phyloP scores from a whole-genome alignment of 2,888 invertebrate genomes.

The Subacronicta megacephala region DNA sequence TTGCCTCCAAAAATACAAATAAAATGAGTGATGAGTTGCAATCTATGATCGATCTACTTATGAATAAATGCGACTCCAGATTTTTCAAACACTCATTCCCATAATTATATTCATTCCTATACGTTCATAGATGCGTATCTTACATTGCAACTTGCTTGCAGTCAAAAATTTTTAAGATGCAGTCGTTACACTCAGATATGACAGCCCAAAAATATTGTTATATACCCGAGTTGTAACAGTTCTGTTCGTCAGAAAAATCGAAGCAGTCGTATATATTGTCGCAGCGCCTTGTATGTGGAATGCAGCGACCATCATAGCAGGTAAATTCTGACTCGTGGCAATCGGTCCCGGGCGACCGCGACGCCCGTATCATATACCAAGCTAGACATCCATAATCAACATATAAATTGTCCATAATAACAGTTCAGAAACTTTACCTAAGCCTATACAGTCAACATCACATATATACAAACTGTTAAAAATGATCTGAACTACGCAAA shows the following conservation, averaged over 20 bases:
- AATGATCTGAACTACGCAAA: too few relatives aligned
- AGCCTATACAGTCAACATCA: too few relatives aligned
- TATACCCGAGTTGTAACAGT: constrained; percentile 91
- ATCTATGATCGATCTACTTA: too few relatives aligned
- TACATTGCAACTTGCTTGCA: too few relatives aligned
- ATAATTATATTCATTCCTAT: too few relatives aligned
- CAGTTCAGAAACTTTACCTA: neutral
- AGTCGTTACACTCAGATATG: constrained; percentile 44
- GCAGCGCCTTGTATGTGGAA: constrained; percentile 94
- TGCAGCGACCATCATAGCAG: constrained; percentile 94
- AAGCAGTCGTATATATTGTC: constrained; percentile 97
- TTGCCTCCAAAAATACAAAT: too few relatives aligned
- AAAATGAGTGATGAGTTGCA: too few relatives aligned
- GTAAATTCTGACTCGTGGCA: constrained; percentile 92
- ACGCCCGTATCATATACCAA: constrained; percentile 76
- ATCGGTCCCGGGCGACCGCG: constrained; percentile 71
- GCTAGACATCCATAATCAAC: constrained; percentile 70
- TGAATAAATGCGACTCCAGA: too few relatives aligned
- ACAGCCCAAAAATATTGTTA: constrained; percentile 58
- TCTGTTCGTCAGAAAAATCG: constrained; percentile 97
- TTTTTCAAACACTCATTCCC: too few relatives aligned
- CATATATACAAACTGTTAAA: too few relatives aligned
- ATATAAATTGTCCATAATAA: constrained; percentile 17
- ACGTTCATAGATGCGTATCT: too few relatives aligned
- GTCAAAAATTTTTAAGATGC: neutral